phyloP scores from a whole-genome alignment of 2,113 vertebrate genomes.

The Colaptes auratus region DNA sequence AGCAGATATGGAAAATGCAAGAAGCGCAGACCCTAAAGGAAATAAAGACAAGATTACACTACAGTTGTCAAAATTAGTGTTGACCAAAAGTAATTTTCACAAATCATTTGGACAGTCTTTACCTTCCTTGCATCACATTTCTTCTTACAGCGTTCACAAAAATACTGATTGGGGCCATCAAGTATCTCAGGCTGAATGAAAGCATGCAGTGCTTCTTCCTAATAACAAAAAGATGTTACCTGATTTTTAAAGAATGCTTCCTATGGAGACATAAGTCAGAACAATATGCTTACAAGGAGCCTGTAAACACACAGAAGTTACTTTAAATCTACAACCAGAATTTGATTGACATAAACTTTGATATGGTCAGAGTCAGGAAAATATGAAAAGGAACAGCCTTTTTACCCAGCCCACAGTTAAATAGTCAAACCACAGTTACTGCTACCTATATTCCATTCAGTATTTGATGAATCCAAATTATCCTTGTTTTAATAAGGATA shows the following conservation, averaged over 20 bases:
- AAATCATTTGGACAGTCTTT: neutral
- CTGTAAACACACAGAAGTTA: neutral
- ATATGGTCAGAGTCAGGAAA: neutral
- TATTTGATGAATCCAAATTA: neutral
- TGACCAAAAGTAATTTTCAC: neutral
- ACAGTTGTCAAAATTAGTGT: neutral
- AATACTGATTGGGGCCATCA: slow-evolving; percentile 97
- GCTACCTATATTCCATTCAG: neutral
- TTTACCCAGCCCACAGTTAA: neutral
- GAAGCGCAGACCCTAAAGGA: slow-evolving; percentile 90
- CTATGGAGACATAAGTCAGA: neutral
- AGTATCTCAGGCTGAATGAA: slow-evolving; percentile 98
- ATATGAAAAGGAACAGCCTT: neutral
- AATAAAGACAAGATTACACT: neutral
- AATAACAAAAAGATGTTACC: slow-evolving; percentile 50
- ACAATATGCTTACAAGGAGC: neutral
- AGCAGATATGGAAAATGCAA: slow-evolving; percentile 96
- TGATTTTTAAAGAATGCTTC: slow-evolving; percentile 23
- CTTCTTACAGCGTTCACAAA: slow-evolving; percentile 98
- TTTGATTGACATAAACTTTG: neutral
- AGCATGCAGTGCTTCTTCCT: slow-evolving; percentile 98
- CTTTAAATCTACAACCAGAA: neutral
- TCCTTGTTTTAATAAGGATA: neutral
- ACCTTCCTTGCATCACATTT: slow-evolving; percentile 99
- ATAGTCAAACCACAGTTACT: slow-evolving; percentile 11